phyloP scores from a whole-genome alignment of 2,113 vertebrate species.

The Acanthisitta chloris region DNA sequence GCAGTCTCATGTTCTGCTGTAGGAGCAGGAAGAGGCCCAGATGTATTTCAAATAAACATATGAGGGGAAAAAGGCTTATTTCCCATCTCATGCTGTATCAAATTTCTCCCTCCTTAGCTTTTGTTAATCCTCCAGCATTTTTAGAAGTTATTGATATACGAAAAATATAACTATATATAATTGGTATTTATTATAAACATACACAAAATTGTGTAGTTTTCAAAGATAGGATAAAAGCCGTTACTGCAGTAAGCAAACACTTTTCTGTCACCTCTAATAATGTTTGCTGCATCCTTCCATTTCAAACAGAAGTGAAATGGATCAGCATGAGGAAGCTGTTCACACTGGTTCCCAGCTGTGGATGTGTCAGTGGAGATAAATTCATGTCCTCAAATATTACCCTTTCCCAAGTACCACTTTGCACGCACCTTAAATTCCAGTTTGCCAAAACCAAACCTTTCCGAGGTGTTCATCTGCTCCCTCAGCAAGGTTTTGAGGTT shows the following conservation, averaged over 20 bases:
- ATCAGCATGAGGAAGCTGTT: background rate
- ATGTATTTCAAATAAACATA: background rate
- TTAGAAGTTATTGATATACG: background rate
- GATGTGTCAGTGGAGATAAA: conserved; percentile 24
- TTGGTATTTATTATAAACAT: background rate
- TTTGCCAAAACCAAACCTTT: background rate
- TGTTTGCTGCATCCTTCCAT: background rate
- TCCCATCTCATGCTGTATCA: background rate
- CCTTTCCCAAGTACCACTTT: background rate
- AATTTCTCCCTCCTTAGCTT: background rate
- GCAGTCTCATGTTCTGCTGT: background rate
- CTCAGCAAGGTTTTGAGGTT: background rate
- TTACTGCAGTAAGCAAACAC: background rate
- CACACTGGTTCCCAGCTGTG: background rate
- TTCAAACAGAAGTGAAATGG: background rate
- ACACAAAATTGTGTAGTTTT: background rate
- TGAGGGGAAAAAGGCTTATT: background rate
- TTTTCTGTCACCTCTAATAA: background rate
- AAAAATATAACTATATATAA: background rate
- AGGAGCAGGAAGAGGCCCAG: background rate
- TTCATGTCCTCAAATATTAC: background rate
- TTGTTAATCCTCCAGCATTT: background rate
- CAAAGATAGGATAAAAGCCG: background rate
- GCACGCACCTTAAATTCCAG: background rate
- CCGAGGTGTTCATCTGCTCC: background rate